Evolutionary conservation across 1,140 invertebrate species (phyloP).

Genomic region (Daktulosphaira vitifoliae): DNA sequence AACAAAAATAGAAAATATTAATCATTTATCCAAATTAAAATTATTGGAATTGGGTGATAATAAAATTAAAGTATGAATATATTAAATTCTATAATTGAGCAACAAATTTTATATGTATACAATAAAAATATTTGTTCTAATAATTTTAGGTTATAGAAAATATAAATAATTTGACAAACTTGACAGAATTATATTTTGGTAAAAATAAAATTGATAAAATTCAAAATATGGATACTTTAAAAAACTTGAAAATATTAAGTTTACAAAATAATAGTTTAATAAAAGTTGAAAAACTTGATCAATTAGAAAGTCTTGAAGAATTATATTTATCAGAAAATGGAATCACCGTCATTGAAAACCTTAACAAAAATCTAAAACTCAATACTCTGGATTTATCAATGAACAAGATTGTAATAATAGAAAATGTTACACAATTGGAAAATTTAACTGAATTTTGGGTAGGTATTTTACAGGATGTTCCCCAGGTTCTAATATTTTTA

Average conservation of each 20-base stretch:
- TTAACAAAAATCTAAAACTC: slow-evolving; percentile 60
- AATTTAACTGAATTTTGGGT: slow-evolving; percentile 91
- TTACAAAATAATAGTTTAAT: slow-evolving; percentile 83
- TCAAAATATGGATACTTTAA: slow-evolving; percentile 70
- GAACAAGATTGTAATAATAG: slow-evolving; percentile 75
- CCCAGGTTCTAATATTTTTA: no score
- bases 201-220: slow-evolving; percentile 95
- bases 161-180: slow-evolving; percentile 60
- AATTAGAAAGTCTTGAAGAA: slow-evolving; percentile 67
- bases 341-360: slow-evolving; percentile 63
- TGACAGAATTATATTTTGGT: slow-evolving; percentile 76
- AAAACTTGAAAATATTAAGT: slow-evolving; percentile 72
- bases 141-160: slow-evolving; percentile 69
- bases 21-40: slow-evolving; percentile 66
- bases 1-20: slow-evolving; percentile 81
- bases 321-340: slow-evolving; percentile 94
- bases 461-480: slow-evolving; percentile 41
- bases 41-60: slow-evolving; percentile 93
- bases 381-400: slow-evolving; percentile 82
- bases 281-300: slow-evolving; percentile 77
- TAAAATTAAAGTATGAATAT: slow-evolving; percentile 63
- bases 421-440: slow-evolving; percentile 66
- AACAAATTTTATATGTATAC: neutral
- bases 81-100: neutral
- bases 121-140: neutral